These are phyloP conservation scores for Vidua chalybeata DNA, from an alignment of 2,113 vertebrate species.

Conservation along the genomic window DNA sequence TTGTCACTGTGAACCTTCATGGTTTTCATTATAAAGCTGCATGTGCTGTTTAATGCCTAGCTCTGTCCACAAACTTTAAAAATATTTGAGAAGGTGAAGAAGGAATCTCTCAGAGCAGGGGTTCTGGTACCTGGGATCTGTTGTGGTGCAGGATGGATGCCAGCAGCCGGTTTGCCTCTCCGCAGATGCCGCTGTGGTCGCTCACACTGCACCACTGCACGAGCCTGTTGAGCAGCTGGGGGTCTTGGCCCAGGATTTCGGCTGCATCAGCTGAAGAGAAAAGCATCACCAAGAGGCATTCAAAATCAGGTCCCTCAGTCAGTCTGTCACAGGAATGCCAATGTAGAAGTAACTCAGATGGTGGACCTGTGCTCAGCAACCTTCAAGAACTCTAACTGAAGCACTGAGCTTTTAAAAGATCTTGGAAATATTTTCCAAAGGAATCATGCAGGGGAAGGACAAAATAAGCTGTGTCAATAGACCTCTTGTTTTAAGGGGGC, in stretches of 20 bases:
- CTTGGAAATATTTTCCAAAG: background rate
- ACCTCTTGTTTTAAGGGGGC: background rate
- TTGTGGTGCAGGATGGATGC: slow-evolving; percentile 85
- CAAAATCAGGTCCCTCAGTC: background rate
- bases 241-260: slow-evolving; percentile 79
- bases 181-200: slow-evolving; percentile 74
- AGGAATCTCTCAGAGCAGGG: accelerated
- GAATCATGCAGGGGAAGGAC: background rate
- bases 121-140: slow-evolving; percentile 73
- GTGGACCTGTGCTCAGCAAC: background rate
- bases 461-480: background rate
- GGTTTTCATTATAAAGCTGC: background rate
- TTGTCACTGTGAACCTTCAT: background rate
- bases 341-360: too few species aligned
- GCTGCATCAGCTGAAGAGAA: slow-evolving; percentile 79
- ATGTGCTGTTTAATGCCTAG: background rate
- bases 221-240: slow-evolving; percentile 75
- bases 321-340: background rate
- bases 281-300: background rate
- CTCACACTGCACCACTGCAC: slow-evolving; percentile 84
- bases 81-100: background rate
- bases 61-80: background rate
- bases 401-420: background rate
- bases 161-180: slow-evolving; percentile 84
- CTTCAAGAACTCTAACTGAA: background rate